Base-by-base conservation (phyloP, 2,888 invertebrate species). In the Athetis lepigone region DNA sequence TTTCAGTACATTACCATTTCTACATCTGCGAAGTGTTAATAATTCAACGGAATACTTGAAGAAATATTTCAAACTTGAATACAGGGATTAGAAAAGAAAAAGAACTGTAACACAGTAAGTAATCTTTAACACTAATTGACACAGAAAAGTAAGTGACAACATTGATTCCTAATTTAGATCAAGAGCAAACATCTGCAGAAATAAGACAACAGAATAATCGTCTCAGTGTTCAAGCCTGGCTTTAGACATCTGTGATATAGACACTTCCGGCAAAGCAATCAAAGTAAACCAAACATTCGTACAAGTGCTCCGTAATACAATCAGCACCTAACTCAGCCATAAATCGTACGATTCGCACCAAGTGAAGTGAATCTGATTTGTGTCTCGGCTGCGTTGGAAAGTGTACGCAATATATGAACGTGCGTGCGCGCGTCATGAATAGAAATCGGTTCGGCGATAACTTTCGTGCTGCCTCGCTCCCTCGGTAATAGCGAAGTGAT, bases 391-490 rank as follows among this genome's bases (percentile, higher is more conserved):
- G 62, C 65, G 62, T 67, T 77, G 73, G 81, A 82, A 81, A 80
- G 81, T 78, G 67, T 73, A 74, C 75, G 77, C 75, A 76, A 78
- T 71, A 80, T 80, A 82, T 80, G 77, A 63, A 59, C 50, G 82
- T 81, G 86, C 77, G 81, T 81, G 67, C 63, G 61, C 85, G 61
- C 85, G 89, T 82, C 87, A 88, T 91, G 93, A 92, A 93, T 93
- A 93, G 93, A 92, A 93, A 93, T 93, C 91, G 87, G 86, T 89
- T 87, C 80, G 85, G 83, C 87, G 88, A 88, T 90, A 90, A 90
- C 84, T 89, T 88, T 87, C 85, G 46, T 71, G 64, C 55, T 70
- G 60, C 68, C 63, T 61, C 70, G 75, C 76, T 79, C 81, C 80
- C 82, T 75, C 77, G 64, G 82, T 80, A 79, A 81, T 81, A 82